These are phyloP conservation scores for Heterodera filipjevi DNA, from an alignment of 2,888 invertebrate genomes.

Conservation along the genomic window DNA sequence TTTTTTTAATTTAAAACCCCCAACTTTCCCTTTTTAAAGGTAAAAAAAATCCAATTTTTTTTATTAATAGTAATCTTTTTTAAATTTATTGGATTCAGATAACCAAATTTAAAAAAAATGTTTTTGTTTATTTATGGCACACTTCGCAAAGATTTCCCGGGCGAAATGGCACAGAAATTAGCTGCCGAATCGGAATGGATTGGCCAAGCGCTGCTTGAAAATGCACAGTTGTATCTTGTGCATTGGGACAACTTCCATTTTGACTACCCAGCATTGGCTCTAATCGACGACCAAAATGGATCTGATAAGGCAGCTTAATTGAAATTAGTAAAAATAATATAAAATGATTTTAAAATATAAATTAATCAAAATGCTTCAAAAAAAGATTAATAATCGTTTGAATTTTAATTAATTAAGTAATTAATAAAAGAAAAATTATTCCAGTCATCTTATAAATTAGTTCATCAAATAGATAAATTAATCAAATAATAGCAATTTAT, in stretches of 20 bases:
- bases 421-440: too few species aligned
- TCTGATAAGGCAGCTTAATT: neutral
- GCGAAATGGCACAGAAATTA: slow-evolving; percentile 19
- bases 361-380: too few species aligned
- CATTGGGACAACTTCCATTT: slow-evolving; percentile 3
- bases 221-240: slow-evolving; percentile 17
- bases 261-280: slow-evolving; percentile 25
- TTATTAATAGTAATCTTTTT: too few species aligned
- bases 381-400: too few species aligned
- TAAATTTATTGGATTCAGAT: too few species aligned
- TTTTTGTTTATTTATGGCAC: slow-evolving; percentile 27
- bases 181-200: slow-evolving; percentile 9
- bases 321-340: neutral
- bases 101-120: slow-evolving; percentile 17
- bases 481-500: too few species aligned
- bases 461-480: too few species aligned
- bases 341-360: too few species aligned
- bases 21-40: too few species aligned
- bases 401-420: too few species aligned
- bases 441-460: too few species aligned
- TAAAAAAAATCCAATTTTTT: neutral
- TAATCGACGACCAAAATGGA: neutral
- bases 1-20: too few species aligned
- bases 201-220: neutral
- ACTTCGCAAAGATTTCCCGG: slow-evolving; percentile 14